Evolutionary conservation across 2,888 invertebrate species (phyloP).

Genomic region (Hypsopygia costalis): DNA sequence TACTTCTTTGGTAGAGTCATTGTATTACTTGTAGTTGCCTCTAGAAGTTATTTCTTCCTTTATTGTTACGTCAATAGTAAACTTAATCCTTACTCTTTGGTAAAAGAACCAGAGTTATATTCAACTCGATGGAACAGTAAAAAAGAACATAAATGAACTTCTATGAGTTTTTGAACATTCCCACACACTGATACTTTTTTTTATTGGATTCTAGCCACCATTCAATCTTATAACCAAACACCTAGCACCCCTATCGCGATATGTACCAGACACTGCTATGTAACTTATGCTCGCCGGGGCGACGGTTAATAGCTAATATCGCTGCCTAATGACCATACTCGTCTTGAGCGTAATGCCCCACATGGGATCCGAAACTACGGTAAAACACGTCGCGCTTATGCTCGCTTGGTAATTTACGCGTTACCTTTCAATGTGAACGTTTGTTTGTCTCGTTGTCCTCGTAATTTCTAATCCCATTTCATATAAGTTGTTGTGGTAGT

Average conservation of each 20-base stretch:
- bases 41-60: no score
- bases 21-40: no score
- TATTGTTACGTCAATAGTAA: no score
- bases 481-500: background rate
- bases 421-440: slow-evolving; percentile 12
- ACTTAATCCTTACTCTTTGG: no score
- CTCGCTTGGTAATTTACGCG: slow-evolving; percentile 41
- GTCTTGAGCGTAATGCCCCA: slow-evolving; percentile 71
- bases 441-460: slow-evolving; percentile 17
- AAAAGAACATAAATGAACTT: no score
- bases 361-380: slow-evolving; percentile 51
- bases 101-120: no score
- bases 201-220: background rate
- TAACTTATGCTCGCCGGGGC: slow-evolving; percentile 63
- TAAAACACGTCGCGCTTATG: slow-evolving; percentile 38
- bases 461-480: background rate
- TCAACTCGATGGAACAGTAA: no score
- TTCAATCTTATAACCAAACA: background rate
- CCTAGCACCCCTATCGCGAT: background rate
- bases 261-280: slow-evolving; percentile 38
- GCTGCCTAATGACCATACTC: slow-evolving; percentile 76
- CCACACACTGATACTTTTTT: no score
- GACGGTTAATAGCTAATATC: slow-evolving; percentile 79
- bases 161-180: no score
- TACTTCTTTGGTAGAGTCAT: no score